Conservation (phyloP, 1,140 invertebrate species). For the Brachionus koreanus region DNA sequence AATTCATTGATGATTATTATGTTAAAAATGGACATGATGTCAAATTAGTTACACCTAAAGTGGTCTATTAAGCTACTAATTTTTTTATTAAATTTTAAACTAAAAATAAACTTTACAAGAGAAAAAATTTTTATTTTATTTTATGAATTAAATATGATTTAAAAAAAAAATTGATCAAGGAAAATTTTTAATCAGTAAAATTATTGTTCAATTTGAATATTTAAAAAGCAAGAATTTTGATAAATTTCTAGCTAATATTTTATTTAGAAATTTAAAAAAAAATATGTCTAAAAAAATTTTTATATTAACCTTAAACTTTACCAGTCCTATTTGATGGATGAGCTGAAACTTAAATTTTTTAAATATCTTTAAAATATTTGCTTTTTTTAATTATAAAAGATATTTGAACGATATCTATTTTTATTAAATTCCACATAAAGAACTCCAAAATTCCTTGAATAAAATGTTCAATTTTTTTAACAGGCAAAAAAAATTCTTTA, state of each 20-base stretch:
- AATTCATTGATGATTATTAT: not conserved
- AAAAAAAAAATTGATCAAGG: too few relatives aligned
- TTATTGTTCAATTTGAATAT: too few relatives aligned
- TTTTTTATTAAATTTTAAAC: not conserved
- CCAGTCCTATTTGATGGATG: too few relatives aligned
- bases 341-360: not conserved
- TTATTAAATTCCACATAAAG: not conserved
- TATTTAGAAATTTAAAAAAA: too few relatives aligned
- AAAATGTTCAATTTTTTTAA: not conserved
- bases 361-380: not conserved
- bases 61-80: not conserved
- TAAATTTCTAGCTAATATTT: too few relatives aligned
- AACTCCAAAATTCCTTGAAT: not conserved
- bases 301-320: too few relatives aligned
- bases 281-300: too few relatives aligned
- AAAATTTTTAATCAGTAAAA: too few relatives aligned
- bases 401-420: not conserved
- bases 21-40: not conserved
- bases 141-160: too few relatives aligned
- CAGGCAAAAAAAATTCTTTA: not conserved
- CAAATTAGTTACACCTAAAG: constrained; percentile 18
- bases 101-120: not conserved
- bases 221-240: too few relatives aligned
- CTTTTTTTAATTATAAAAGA: not conserved
- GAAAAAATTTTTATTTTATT: too few relatives aligned